Evolutionary conservation across 2,888 invertebrate genomes (phyloP).

Genomic region (Trichacis sp.): DNA sequence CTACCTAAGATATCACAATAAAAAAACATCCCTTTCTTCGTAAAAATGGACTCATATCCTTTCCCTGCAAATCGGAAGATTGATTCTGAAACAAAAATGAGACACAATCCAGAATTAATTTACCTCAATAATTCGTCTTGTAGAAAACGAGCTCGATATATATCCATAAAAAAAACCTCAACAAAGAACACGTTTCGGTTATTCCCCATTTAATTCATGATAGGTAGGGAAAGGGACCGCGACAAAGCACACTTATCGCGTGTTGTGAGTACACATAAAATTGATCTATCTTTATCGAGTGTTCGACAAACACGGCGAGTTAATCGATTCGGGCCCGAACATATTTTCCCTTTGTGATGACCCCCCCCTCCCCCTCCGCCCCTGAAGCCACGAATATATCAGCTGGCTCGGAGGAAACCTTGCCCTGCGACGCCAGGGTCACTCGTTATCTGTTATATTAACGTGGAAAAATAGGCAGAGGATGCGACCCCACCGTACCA

Average conservation of each 20-base stretch:
- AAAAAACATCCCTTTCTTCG: too few relatives aligned
- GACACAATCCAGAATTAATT: too few relatives aligned
- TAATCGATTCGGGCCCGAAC: constrained; percentile 21
- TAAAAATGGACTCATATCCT: too few relatives aligned
- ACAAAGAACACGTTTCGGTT: neutral
- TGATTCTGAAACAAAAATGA: too few relatives aligned
- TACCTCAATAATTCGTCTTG: too few relatives aligned
- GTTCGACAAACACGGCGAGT: constrained; percentile 5
- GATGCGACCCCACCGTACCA: constrained; percentile 11
- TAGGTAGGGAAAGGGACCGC: neutral
- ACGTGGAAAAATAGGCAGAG: constrained; percentile 40
- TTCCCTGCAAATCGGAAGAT: too few relatives aligned
- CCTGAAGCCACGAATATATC: neutral
- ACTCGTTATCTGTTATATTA: constrained; percentile 38
- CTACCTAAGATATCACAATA: too few relatives aligned
- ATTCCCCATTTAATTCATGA: too few relatives aligned
- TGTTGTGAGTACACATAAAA: constrained; percentile 1
- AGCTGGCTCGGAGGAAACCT: constrained; percentile 4
- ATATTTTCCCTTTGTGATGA: constrained; percentile 29
- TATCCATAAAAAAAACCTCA: too few relatives aligned
- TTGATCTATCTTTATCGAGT: constrained; percentile 9
- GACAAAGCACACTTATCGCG: constrained; percentile 3
- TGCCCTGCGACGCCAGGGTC: neutral
- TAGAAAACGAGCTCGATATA: too few relatives aligned
- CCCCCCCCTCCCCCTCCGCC: too few relatives aligned